Conservation (phyloP, 1,140 invertebrate genomes). For the Drosophila baimaii region DNA sequence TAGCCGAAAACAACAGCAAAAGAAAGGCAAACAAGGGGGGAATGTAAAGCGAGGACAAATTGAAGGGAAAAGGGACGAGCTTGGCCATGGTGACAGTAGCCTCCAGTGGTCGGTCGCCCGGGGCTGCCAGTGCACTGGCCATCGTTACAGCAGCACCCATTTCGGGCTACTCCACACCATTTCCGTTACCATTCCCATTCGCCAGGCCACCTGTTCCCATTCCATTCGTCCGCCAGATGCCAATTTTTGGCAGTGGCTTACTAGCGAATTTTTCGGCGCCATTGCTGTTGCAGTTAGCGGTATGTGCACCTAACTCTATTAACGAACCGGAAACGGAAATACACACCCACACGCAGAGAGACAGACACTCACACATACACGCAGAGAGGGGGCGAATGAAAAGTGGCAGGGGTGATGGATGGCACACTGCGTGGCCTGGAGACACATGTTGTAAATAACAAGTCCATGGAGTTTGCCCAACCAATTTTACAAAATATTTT, state of each 20-base stretch:
- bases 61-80: not conserved
- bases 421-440: slow-evolving; percentile 34
- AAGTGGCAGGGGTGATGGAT: slow-evolving; percentile 9
- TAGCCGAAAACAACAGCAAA: slow-evolving; percentile 48
- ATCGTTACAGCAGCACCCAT: slow-evolving; percentile 18
- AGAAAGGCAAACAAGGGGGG: slow-evolving; percentile 37
- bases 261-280: slow-evolving; percentile 46
- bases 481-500: slow-evolving; percentile 20
- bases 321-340: slow-evolving; percentile 79
- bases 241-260: slow-evolving; percentile 55
- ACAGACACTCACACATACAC: slow-evolving; percentile 1
- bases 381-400: not conserved
- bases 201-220: slow-evolving; percentile 29
- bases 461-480: not conserved
- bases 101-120: slow-evolving; percentile 15
- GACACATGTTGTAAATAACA: slow-evolving; percentile 50
- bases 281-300: slow-evolving; percentile 43
- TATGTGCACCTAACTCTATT: slow-evolving; percentile 83
- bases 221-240: slow-evolving; percentile 22
- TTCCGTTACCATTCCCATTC: slow-evolving; percentile 18
- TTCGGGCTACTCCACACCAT: slow-evolving; percentile 16
- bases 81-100: slow-evolving; percentile 47
- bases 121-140: not conserved
- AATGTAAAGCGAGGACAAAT: not conserved
- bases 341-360: slow-evolving; percentile 33